Percentiles rank a stretch among this genome's conserved stretches.
phyloP scores from a whole-genome alignment of 2,888 invertebrate genomes.

The Plebejus melissa region DNA sequence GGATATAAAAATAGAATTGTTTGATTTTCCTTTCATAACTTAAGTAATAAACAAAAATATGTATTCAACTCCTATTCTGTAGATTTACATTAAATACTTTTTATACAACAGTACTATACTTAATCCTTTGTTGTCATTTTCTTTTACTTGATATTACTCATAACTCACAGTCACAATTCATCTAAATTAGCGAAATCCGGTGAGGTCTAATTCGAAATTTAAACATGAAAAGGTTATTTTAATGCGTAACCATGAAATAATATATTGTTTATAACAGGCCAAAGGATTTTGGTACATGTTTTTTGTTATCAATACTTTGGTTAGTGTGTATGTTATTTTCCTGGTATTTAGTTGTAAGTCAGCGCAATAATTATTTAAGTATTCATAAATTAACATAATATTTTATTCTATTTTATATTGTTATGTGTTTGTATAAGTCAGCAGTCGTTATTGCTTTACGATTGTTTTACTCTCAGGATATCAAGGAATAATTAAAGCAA shows the following conservation, averaged over 20 bases:
- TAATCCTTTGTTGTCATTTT: background rate
- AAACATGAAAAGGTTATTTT: background rate
- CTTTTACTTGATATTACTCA: conserved; percentile 2
- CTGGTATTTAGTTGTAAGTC: background rate
- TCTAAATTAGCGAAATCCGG: background rate
- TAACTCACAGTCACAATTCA: too few species aligned
- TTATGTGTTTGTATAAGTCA: too few species aligned
- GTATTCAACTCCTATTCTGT: background rate
- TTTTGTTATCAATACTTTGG: background rate
- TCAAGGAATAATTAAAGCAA: background rate
- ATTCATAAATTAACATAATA: too few species aligned
- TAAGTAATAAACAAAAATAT: background rate
- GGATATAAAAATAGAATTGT: conserved; percentile 3
- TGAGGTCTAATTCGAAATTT: background rate
- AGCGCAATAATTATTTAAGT: too few species aligned
- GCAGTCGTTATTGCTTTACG: too few species aligned
- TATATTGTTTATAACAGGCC: background rate
- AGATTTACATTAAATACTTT: background rate
- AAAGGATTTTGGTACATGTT: background rate
- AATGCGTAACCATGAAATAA: background rate
- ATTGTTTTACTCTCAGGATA: background rate
- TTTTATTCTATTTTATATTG: too few species aligned
- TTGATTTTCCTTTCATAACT: background rate
- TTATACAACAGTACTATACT: background rate
- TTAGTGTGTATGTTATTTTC: background rate